Evolutionary conservation across 2,888 invertebrate genomes (phyloP), one percentile per base, ranked within the genome.

Genomic region (Macroteleia sp.): DNA sequence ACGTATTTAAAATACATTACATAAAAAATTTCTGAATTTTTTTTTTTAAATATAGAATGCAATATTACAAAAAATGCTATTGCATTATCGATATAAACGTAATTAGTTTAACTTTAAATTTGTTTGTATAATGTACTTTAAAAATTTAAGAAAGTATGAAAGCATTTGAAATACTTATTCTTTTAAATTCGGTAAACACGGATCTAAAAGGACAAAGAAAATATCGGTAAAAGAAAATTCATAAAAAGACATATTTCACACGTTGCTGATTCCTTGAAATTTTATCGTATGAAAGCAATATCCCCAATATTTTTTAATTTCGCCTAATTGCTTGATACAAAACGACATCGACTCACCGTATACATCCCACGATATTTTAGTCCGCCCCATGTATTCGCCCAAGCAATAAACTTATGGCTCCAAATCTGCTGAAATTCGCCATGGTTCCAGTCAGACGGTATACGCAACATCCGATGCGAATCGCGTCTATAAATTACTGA

Each of bases 401-500:
- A 32, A 54, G 64, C 69, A 78, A 78, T 79, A 79, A 66, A 75
- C 74, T 75, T 64, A 71, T 62, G 79, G 66, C 66, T 61, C 61
- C 61, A 57, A 76, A 79, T 73, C 64, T 80, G 77, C 76, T 76
- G 83, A 85, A 87, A 90, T 90, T 89, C 85, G 88, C 83, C 74
- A 89, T 87, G 89, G 86, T 71, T 61, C 61, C 71, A 81, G 70
- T 79, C 81, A 81, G 81, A 56, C 78, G 78, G 71, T 76, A 74
- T 80, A 78, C 62, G 81, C 77, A 73, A 71, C 78, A 82, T 81
- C 87, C 86, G 86, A 61, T 80, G 82, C 89, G 86, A 90, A 90
- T 90, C 85, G 88, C 77, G 85, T 79, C 90, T 90, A 91, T 91
- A 91, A 90, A 91, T 91, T 90, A 90, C 87, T 86, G 83, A 80